phyloP scores from a whole-genome alignment of 2,888 invertebrate genomes.

The Macropis europaea region DNA sequence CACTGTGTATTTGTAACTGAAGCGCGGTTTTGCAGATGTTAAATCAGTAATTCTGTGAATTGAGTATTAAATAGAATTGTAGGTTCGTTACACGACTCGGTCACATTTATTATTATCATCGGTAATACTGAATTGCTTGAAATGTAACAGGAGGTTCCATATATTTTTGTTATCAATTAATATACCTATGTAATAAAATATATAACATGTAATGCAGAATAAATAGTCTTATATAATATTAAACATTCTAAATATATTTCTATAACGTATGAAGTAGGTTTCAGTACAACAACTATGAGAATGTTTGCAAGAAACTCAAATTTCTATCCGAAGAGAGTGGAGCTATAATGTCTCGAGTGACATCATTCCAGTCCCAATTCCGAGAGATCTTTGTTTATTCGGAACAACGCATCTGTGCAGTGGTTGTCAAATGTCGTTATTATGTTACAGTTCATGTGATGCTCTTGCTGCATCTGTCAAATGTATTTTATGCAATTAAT shows the following conservation, averaged over 20 bases:
- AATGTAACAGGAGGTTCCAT: neutral
- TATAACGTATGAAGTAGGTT: neutral
- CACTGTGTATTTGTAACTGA: neutral
- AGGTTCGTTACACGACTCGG: conserved; percentile 9
- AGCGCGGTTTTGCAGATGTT: conserved; percentile 4
- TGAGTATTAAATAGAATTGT: neutral
- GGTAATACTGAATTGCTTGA: neutral
- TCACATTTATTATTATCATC: conserved; percentile 7
- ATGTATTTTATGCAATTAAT: no score
- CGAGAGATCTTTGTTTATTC: conserved; percentile 22
- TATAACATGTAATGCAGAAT: neutral
- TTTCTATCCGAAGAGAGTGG: neutral
- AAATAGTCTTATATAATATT: no score
- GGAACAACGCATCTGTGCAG: neutral
- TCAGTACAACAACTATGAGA: neutral
- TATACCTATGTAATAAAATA: neutral
- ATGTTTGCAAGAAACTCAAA: neutral
- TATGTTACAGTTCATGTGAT: no score
- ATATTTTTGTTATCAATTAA: no score
- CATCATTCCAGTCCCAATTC: conserved; percentile 16
- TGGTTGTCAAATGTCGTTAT: neutral
- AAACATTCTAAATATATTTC: neutral
- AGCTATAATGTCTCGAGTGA: conserved; percentile 7
- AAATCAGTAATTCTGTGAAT: conserved; percentile 8
- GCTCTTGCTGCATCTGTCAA: no score